Conservation (phyloP, 2,888 invertebrate genomes). For the Drosophila acutilabella region DNA sequence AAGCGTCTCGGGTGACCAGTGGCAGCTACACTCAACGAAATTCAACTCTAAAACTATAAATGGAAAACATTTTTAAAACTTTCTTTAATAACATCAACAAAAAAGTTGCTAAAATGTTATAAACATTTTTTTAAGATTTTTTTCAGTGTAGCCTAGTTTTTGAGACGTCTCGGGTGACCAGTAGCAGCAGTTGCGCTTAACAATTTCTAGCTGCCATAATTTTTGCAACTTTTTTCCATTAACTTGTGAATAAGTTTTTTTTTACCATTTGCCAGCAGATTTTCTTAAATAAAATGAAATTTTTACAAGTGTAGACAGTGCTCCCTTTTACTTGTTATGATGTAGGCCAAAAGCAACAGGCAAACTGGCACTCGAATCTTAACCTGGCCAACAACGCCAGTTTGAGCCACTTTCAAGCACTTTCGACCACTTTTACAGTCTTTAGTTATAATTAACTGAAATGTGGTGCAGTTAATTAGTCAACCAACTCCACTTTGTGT, state of each 20-base stretch:
- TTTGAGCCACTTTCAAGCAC: neutral
- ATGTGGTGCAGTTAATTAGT: slow-evolving; percentile 46
- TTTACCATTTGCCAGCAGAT: neutral
- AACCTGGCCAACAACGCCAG: neutral
- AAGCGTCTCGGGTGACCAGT: slow-evolving; percentile 48
- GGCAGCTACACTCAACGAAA: slow-evolving; percentile 5
- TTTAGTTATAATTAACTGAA: slow-evolving; percentile 49
- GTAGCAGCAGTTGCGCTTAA: no score
- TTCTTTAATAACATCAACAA: no score
- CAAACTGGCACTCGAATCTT: slow-evolving; percentile 8
- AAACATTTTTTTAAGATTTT: no score
- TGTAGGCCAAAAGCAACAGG: neutral
- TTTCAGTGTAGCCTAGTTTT: no score
- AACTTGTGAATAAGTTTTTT: no score
- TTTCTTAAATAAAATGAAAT: neutral
- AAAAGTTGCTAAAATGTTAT: no score
- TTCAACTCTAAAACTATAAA: neutral
- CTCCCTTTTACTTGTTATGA: neutral
- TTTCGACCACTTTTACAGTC: neutral
- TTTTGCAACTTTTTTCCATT: no score
- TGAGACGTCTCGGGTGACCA: no score
- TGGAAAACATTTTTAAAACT: neutral
- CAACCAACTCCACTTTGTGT: neutral
- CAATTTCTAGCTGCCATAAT: no score
- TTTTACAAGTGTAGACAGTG: neutral